Evolutionary conservation across 2,888 invertebrate species (phyloP).

Genomic region (Agrochola circellaris): DNA sequence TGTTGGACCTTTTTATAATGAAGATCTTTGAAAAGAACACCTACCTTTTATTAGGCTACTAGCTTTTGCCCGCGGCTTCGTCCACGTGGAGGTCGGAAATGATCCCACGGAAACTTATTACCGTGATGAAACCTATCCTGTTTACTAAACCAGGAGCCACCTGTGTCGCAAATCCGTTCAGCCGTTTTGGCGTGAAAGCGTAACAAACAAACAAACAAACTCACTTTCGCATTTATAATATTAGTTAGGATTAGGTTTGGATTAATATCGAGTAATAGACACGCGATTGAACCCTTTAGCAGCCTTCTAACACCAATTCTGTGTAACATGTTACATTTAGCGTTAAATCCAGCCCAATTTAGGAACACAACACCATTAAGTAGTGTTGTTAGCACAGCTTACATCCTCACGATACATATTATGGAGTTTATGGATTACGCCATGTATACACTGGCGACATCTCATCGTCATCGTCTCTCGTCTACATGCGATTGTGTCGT

Average conservation of each 20-base stretch:
- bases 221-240: background rate
- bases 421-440: conserved; percentile 45
- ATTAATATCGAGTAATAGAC: background rate
- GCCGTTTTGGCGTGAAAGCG: background rate
- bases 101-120: too few species aligned
- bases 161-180: too few species aligned
- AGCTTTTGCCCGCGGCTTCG: too few species aligned
- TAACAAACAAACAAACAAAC: too few species aligned
- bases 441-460: conserved; percentile 17
- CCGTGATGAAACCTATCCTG: too few species aligned
- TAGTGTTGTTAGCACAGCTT: conserved; percentile 37
- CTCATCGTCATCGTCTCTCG: too few species aligned
- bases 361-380: conserved; percentile 18
- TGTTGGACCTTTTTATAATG: too few species aligned
- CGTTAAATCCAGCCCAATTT: conserved; percentile 31
- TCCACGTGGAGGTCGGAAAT: too few species aligned
- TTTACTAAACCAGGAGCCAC: too few species aligned
- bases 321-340: conserved; percentile 5
- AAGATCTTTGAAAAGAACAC: background rate
- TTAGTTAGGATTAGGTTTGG: too few species aligned
- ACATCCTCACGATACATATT: conserved; percentile 20
- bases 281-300: too few species aligned
- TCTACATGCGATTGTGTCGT: conserved; percentile 26
- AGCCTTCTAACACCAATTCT: background rate
- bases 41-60: too few species aligned